These are phyloP conservation scores for Tenthredo notha DNA, from an alignment of 2,888 invertebrate species.

Conservation along the genomic window DNA sequence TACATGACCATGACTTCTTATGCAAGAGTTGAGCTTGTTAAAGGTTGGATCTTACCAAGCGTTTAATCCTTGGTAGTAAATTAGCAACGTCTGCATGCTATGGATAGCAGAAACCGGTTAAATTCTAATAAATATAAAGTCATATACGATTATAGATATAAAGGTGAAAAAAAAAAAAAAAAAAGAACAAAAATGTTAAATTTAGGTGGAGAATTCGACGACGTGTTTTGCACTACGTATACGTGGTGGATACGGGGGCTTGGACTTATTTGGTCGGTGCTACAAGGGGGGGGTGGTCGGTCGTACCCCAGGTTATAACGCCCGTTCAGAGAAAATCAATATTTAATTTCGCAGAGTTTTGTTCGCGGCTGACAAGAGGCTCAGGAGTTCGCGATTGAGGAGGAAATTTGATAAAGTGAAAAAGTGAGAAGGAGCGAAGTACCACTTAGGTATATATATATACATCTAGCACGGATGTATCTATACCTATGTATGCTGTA, in stretches of 20 bases:
- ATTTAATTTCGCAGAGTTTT: slow-evolving; percentile 47
- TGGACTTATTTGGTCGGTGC: background rate
- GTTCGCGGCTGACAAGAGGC: slow-evolving; percentile 31
- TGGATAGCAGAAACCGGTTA: background rate
- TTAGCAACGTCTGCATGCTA: background rate
- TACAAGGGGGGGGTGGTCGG: too few species aligned
- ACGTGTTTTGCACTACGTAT: background rate
- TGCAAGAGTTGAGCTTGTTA: background rate
- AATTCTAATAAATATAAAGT: background rate
- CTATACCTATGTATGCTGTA: background rate
- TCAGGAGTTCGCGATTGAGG: slow-evolving; percentile 30
- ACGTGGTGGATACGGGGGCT: background rate
- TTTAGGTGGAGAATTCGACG: background rate
- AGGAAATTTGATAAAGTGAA: slow-evolving; percentile 25
- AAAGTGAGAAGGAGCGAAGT: slow-evolving; percentile 10
- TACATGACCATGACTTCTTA: background rate
- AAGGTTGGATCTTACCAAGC: background rate
- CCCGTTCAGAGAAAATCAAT: slow-evolving; percentile 34
- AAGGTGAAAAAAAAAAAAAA: background rate
- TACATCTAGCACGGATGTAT: background rate
- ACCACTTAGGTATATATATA: background rate
- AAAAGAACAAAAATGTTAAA: background rate
- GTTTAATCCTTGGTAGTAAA: background rate
- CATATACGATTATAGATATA: background rate
- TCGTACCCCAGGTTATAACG: slow-evolving; percentile 2